These are phyloP conservation scores for Podarcis siculus DNA, from an alignment of 2,797 vertebrate species.

Conservation along the genomic window DNA sequence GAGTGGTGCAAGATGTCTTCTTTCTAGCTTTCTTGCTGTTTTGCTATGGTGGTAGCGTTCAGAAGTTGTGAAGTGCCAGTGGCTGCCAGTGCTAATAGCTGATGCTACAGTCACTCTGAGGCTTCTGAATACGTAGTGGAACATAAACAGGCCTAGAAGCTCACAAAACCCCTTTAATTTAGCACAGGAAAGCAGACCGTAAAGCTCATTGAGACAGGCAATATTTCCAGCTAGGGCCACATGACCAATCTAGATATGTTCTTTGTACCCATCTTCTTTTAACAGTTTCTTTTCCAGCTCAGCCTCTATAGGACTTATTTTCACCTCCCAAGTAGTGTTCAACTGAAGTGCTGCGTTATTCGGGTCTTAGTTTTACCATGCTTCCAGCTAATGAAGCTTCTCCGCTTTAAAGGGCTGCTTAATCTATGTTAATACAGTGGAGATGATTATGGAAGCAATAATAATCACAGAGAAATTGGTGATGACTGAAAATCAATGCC, in stretches of 20 bases:
- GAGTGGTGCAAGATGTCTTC: background rate
- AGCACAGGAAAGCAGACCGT: background rate
- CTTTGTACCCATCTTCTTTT: background rate
- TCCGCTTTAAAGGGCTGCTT: constrained; percentile 72
- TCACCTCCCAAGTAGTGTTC: constrained; percentile 42
- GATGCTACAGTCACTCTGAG: background rate
- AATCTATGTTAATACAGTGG: constrained; percentile 75
- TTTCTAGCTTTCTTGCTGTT: background rate
- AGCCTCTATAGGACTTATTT: constrained; percentile 57
- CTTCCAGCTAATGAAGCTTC: constrained; percentile 72
- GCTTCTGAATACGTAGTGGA: background rate
- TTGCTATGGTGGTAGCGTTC: background rate
- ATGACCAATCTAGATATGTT: background rate
- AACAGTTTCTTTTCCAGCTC: background rate
- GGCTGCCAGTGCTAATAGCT: background rate
- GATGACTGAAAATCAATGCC: constrained; percentile 77
- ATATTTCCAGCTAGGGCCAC: constrained; percentile 1
- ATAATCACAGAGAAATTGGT: constrained; percentile 78
- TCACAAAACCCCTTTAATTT: background rate
- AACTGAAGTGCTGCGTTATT: constrained; percentile 47
- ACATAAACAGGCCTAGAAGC: background rate
- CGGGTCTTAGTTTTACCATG: constrained; percentile 53
- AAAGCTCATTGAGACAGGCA: constrained; percentile 35
- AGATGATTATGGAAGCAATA: constrained; percentile 77
- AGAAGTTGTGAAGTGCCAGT: background rate